phyloP scores from a whole-genome alignment of 2,113 vertebrate genomes.

The Tringa solitaria region DNA sequence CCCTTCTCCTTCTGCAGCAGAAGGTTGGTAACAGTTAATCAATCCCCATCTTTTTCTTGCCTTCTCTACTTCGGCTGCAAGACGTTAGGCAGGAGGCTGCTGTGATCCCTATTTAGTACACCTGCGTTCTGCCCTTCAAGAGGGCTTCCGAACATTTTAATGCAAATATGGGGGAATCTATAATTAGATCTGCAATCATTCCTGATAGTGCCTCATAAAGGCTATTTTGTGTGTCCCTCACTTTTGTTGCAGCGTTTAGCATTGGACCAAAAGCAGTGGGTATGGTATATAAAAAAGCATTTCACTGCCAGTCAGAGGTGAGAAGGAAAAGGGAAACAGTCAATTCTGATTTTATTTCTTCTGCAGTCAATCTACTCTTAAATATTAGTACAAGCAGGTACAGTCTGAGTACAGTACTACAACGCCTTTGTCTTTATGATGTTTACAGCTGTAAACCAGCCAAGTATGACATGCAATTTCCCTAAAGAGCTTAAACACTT shows the following conservation, averaged over 20 bases:
- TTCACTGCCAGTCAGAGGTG: background rate
- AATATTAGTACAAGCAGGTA: background rate
- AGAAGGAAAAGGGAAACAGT: background rate
- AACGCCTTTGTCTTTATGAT: background rate
- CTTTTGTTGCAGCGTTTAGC: background rate
- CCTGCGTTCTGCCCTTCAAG: background rate
- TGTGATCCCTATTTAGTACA: background rate
- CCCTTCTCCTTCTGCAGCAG: background rate
- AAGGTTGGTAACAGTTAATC: background rate
- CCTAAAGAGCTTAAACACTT: background rate
- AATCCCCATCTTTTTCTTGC: background rate
- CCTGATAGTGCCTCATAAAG: background rate
- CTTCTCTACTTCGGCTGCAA: background rate
- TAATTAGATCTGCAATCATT: background rate
- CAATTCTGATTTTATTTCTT: background rate
- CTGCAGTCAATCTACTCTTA: background rate
- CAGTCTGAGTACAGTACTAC: background rate
- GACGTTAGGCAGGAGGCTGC: background rate
- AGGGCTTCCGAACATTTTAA: background rate
- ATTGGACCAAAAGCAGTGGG: background rate
- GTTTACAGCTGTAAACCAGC: constrained; percentile 34
- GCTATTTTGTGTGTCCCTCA: background rate
- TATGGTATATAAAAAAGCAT: background rate
- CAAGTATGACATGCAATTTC: constrained; percentile 12
- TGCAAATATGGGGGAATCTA: background rate